Evolutionary conservation across 2,113 vertebrate genomes (phyloP), one percentile per base, ranked within the genome.

Genomic region (Paramormyrops kingsleyae): DNA sequence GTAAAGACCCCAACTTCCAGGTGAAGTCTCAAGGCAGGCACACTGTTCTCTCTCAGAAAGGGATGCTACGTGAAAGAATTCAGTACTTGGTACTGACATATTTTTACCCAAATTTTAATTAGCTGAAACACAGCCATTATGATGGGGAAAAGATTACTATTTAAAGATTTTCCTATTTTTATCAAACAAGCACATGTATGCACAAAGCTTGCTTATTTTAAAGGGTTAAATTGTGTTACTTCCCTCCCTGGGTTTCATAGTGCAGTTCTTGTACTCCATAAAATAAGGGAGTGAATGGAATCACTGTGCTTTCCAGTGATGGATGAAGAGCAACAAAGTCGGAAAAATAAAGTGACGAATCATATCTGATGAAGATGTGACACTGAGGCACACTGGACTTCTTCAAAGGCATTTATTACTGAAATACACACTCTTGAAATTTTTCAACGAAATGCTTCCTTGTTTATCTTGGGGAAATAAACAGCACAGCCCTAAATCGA

Each of bases 401-500:
- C 94, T 95, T 96, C 93, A 95, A 96, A 96, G 95, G 95, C 95
- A 96, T 96, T 96, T 96, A 96, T 96, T 96, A 93, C 95, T 96
- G 94, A 96, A 96, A 96, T 96, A 96, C 95, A 96, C 95, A 96
- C 93, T 95, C 93, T 94, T 89, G 91, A 94, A 94, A 94, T 95
- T 83, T 66, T 94, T 95, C 94, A 95, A 92, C 90, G 91, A 96
- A 96, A 95, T 90, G 94, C 93, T 91, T 95, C 93, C 93, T 94
- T 94, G 94, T 93, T 94, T 83, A 94, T 94, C 9, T 27, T 21
- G 94, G 94, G 93, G 93, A 87, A 95, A 96, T 95, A 93, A 93
- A 92, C 93, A 94, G 90, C 93, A 93, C 92, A 92, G 70, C 85
- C 80, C 39, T 89, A 53, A 44, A 46, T 53, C 44, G 15, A 42